Evolutionary conservation across 2,888 invertebrate species (phyloP).

Genomic region (Rhyacophila evoluta): DNA sequence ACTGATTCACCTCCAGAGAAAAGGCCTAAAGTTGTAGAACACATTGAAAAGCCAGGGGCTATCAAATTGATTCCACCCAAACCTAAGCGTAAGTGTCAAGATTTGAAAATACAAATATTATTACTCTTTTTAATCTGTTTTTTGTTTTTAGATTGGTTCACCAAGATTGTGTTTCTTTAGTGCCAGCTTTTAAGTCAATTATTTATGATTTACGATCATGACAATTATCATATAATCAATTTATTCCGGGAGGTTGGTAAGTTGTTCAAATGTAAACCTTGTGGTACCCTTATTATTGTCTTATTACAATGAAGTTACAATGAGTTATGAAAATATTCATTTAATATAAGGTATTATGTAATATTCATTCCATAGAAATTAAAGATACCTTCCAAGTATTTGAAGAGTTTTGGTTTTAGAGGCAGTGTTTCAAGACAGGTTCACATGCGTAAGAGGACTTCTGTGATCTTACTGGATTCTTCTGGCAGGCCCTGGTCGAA

Average conservation of each 20-base stretch:
- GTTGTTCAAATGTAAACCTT: slow-evolving; percentile 37
- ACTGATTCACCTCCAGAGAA: slow-evolving; percentile 78
- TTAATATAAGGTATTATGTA: not conserved
- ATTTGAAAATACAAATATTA: slow-evolving; percentile 56
- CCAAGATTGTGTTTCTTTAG: slow-evolving; percentile 28
- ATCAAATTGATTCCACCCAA: slow-evolving; percentile 90
- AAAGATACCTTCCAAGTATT: slow-evolving; percentile 22
- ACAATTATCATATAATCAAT: no score
- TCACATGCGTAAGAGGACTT: not conserved
- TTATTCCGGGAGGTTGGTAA: slow-evolving; percentile 42
- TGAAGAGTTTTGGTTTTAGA: slow-evolving; percentile 31
- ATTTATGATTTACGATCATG: no score
- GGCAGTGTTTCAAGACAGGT: slow-evolving; percentile 16
- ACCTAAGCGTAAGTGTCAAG: slow-evolving; percentile 87
- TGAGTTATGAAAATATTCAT: not conserved
- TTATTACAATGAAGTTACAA: not conserved
- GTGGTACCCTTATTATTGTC: not conserved
- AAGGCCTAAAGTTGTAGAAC: slow-evolving; percentile 76
- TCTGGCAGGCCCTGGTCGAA: not conserved
- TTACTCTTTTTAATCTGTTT: slow-evolving; percentile 59
- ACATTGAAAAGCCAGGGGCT: slow-evolving; percentile 80
- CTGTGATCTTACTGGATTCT: slow-evolving; percentile 16
- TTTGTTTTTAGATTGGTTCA: slow-evolving; percentile 65
- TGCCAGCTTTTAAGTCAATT: not conserved
- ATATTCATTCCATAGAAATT: slow-evolving; percentile 21